Base-by-base conservation (phyloP, 2,113 vertebrate genomes). In the Balaeniceps rex region DNA sequence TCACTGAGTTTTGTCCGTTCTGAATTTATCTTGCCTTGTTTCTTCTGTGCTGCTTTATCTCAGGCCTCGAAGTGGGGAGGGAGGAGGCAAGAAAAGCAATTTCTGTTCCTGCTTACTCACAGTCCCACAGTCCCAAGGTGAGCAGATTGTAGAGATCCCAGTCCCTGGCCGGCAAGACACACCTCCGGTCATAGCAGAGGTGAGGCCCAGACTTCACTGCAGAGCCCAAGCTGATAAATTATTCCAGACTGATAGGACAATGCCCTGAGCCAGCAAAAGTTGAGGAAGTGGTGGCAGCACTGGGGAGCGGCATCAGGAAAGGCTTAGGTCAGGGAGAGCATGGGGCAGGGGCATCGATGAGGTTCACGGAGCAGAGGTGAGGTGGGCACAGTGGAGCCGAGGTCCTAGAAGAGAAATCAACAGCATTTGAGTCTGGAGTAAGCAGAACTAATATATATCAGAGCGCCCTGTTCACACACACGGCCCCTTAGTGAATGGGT, bases 201-300 rank as follows among this genome's bases (percentile, higher is more conserved):
- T 76, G 82, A 94, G 70, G 90, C 93, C 68, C 75, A 80, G 54
- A 23, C 66, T 34, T 66, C 87, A 83, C 58, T 74, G 87, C 61
- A 65, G 34, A 72, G 58, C 40, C 55, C 57, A 86, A 71, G 72
- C 34, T 42, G 75, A 94, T 94, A 93, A 95, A 96, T 91, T 76
- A 85, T 54, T 82, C 40, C 58, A 61, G 44, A 55, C 61, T 51
- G 92, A 95, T 94, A 96, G 79, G 36, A 87, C 5, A 1, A 71
- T 90, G 94, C 84, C 85, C 84, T 94, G 93, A 94, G 87, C 78
- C 93, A 97, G 92, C 93, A 96, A 63, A 95, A 94, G 75, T 61
- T 46, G 54, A 96, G 90, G 93, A 94, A 96, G 92, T 63, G 40
- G 75, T 7, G 49, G 66, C 5, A 0, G 92, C 78, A 72, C 36